Conservation (phyloP, 2,888 invertebrate genomes). For the Mechanitis messenoides region DNA sequence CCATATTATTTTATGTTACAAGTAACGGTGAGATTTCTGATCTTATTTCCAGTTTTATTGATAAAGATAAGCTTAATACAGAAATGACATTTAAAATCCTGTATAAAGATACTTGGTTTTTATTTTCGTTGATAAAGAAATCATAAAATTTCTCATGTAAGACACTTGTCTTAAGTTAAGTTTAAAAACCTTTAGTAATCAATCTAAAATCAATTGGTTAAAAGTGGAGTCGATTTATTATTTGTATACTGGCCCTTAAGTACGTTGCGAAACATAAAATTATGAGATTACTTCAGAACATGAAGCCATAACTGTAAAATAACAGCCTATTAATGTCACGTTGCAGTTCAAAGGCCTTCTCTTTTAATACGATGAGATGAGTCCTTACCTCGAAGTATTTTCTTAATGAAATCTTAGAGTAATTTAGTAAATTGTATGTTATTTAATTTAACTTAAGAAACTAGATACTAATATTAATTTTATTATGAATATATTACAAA, state of each 20-base stretch:
- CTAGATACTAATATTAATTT: neutral
- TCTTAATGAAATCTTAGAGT: neutral
- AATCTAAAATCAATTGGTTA: neutral
- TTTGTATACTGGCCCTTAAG: neutral
- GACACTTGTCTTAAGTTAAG: neutral
- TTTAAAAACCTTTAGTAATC: neutral
- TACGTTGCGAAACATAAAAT: conserved; percentile 1
- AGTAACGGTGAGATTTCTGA: neutral
- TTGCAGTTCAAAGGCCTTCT: neutral
- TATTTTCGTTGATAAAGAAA: neutral
- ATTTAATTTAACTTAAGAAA: neutral
- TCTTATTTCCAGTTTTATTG: neutral
- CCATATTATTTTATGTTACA: too few species aligned
- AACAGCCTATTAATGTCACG: conserved; percentile 4
- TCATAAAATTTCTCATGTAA: neutral
- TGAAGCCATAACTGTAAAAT: conserved; percentile 4
- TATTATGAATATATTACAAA: too few species aligned
- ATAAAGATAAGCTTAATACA: conserved; percentile 2
- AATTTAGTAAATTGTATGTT: neutral
- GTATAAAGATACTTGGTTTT: neutral
- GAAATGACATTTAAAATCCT: neutral
- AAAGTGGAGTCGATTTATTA: neutral
- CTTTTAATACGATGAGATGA: conserved; percentile 5
- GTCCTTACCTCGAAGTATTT: neutral
- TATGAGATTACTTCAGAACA: conserved; percentile 5